Percentiles rank a stretch among this genome's conserved stretches.
phyloP scores from a whole-genome alignment of 2,888 invertebrate genomes.

The Microctonus hyperodae region DNA sequence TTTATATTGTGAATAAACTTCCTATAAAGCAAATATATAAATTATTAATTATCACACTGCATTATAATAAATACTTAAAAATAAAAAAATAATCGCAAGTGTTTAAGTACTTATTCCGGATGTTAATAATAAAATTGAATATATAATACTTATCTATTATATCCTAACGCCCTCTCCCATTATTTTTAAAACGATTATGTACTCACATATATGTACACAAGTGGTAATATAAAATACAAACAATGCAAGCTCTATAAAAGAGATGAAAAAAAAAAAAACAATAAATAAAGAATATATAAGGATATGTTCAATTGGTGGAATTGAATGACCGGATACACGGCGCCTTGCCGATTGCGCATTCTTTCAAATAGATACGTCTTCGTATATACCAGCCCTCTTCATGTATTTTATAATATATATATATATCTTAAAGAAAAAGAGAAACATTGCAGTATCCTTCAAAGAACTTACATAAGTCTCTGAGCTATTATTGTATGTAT shows the following conservation, averaged over 20 bases:
- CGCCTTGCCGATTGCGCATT: constrained; percentile 48
- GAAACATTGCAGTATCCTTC: constrained; percentile 17
- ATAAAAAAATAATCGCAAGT: constrained; percentile 6
- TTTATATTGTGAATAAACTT: too few relatives aligned
- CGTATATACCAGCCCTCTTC: not conserved
- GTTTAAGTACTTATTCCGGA: not conserved
- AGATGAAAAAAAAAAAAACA: constrained; percentile 1
- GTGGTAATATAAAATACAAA: not conserved
- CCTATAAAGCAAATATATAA: too few relatives aligned
- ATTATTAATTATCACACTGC: too few relatives aligned
- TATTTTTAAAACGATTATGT: not conserved
- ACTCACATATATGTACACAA: not conserved
- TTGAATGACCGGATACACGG: constrained; percentile 59
- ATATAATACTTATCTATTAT: not conserved
- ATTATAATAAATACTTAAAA: too few relatives aligned
- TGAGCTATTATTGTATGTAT: constrained; percentile 14
- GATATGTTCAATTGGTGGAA: constrained; percentile 41
- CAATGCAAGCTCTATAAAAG: not conserved
- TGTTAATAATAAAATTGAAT: not conserved
- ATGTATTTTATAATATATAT: constrained; percentile 3
- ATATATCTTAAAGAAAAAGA: constrained; percentile 4
- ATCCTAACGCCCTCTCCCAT: not conserved
- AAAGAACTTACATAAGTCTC: constrained; percentile 18
- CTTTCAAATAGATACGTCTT: constrained; percentile 27
- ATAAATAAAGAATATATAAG: constrained; percentile 12